Base-by-base conservation (phyloP, 2,797 vertebrate species). In the Danio aesculapii region DNA sequence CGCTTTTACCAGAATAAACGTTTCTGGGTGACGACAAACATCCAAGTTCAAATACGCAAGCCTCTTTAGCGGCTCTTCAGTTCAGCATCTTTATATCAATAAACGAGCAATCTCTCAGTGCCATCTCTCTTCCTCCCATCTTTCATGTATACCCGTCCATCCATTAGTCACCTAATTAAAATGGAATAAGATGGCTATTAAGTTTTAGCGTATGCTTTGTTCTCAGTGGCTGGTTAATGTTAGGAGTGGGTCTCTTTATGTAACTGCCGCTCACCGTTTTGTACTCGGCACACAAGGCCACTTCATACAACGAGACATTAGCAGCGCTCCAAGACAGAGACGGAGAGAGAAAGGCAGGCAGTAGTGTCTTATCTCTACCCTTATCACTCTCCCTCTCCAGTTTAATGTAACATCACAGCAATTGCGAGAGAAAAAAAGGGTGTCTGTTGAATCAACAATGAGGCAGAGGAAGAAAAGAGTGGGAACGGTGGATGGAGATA, bases 141-240 rank as follows among this genome's bases (percentile, higher is more conserved):
- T 92, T 94, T 90, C 93, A 89, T 89, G 88, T 85, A 47, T 76
- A 71, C 85, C 68, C 43, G 81, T 81, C 79, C 70, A 87, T 94
- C 93, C 94, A 95, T 95, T 94, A 93, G 93, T 92, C 87, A 86
- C 86, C 92, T 94, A 94, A 95, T 95, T 95, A 95, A 94, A 93
- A 93, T 88, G 82, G 90, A 94, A 92, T 86, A 93, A 91, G 91
- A 89, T 84, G 89, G 90, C 92, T 90, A 92, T 95, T 90, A 93
- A 93, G 90, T 94, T 93, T 91, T 79, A 87, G 83, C 84, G 82
- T 81, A 85, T 2, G 83, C 93, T 94, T 95, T 94, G 92, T 94
- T 94, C 90, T 91, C 91, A 85, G 91, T 90, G 90, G 91, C 90
- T 87, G 86, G 86, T 89, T 92, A 91, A 92, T 91, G 92, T 92